These are phyloP conservation scores for Eublepharis macularius DNA, from an alignment of 2,113 vertebrate genomes.

Conservation along the genomic window DNA sequence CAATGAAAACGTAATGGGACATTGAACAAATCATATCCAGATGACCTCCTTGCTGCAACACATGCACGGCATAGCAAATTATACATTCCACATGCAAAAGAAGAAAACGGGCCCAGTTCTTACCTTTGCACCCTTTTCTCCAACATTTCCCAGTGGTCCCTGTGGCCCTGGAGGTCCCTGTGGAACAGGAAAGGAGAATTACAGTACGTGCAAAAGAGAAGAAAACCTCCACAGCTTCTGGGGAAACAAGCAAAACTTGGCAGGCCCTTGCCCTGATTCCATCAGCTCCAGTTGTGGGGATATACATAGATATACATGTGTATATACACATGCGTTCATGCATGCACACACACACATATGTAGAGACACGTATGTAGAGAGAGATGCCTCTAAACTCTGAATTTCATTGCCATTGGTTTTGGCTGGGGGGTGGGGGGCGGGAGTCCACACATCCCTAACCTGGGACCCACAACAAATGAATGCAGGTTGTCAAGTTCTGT, in stretches of 20 bases:
- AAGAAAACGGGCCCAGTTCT: not conserved
- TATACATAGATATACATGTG: no score
- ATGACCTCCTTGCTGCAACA: rapidly evolving
- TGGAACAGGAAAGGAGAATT: not conserved
- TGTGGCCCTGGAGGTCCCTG: slow-evolving; percentile 82
- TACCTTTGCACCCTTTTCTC: slow-evolving; percentile 83
- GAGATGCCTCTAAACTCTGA: no score
- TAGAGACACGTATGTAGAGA: no score
- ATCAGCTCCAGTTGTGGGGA: no score
- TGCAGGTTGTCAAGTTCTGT: no score
- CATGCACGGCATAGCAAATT: no score
- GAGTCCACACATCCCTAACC: no score
- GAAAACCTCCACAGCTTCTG: not conserved
- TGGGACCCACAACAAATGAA: not conserved
- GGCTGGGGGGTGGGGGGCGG: no score
- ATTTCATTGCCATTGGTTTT: not conserved
- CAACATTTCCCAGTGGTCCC: slow-evolving; percentile 71
- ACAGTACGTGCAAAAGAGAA: not conserved
- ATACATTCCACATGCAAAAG: not conserved
- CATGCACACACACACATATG: no score
- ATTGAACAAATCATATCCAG: not conserved
- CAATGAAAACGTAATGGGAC: not conserved
- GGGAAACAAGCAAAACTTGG: not conserved
- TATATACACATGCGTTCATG: no score
- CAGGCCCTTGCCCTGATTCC: no score